phyloP scores from a whole-genome alignment of 2,797 vertebrate species.

The Sparus aurata region DNA sequence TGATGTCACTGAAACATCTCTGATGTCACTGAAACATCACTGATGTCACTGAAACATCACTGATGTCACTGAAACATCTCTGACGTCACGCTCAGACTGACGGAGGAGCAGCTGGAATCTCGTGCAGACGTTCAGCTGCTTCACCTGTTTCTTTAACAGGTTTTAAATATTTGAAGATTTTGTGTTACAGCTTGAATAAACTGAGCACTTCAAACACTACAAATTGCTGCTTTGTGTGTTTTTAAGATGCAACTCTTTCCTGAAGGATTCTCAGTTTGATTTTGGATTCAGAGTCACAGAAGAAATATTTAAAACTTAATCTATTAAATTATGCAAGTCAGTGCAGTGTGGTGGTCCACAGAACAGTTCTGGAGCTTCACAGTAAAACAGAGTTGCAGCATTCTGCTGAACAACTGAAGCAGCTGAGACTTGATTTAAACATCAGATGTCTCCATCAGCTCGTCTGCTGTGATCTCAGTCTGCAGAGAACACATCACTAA shows the following conservation, averaged over 20 bases:
- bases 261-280: neutral
- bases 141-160: constrained; percentile 34
- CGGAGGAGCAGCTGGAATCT: constrained; percentile 15
- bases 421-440: no score
- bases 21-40: neutral
- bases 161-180: constrained; percentile 40
- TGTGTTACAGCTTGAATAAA: constrained; percentile 71
- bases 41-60: no score
- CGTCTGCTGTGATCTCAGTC: no score
- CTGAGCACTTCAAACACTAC: constrained; percentile 51
- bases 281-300: neutral
- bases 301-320: no score
- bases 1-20: neutral
- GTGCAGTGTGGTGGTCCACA: no score
- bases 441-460: no score
- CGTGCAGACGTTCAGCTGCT: constrained; percentile 36
- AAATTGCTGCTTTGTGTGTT: constrained; percentile 1
- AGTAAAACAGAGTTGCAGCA: no score
- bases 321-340: neutral
- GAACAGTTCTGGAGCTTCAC: no score
- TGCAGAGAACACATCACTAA: no score
- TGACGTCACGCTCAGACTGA: neutral
- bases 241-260: neutral
- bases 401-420: no score
- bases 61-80: no score